Evolutionary conservation across 2,888 invertebrate species (phyloP).

Genomic region (Aquatica leii): DNA sequence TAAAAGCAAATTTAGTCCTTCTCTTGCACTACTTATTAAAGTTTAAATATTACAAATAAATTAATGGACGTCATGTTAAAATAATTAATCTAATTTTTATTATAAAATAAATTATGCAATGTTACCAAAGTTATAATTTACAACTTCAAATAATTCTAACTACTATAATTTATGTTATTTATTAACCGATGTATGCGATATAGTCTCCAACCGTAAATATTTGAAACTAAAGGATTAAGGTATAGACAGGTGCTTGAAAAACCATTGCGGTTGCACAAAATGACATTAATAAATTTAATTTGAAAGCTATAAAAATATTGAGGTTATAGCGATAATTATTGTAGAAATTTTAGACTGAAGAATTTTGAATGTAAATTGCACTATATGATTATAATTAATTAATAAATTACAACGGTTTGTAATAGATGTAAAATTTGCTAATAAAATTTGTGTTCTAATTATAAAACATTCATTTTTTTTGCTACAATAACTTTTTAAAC

Average conservation of each 20-base stretch:
- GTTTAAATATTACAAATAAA: too few relatives aligned
- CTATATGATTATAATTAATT: background rate
- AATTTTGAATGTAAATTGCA: background rate
- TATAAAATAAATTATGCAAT: constrained; percentile 2
- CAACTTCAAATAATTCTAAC: constrained; percentile 3
- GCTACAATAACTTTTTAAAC: too few relatives aligned
- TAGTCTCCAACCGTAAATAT: background rate
- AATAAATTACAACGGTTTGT: background rate
- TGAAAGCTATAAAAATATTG: constrained; percentile 5
- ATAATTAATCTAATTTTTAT: constrained; percentile 10
- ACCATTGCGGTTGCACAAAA: background rate
- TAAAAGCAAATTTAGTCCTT: too few relatives aligned
- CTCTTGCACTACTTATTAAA: too few relatives aligned
- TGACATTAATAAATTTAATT: constrained; percentile 7
- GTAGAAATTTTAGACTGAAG: background rate
- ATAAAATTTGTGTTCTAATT: too few relatives aligned
- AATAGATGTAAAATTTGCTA: background rate
- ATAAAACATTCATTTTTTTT: too few relatives aligned
- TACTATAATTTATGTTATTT: constrained; percentile 10
- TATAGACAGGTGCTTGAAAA: constrained; percentile 6
- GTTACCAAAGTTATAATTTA: constrained; percentile 6
- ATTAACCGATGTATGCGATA: constrained; percentile 1
- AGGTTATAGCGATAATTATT: constrained; percentile 3
- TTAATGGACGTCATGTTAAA: background rate
- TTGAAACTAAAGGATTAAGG: background rate